Base-by-base conservation (phyloP, 2,113 vertebrate species). In the Seriola quinqueradiata region DNA sequence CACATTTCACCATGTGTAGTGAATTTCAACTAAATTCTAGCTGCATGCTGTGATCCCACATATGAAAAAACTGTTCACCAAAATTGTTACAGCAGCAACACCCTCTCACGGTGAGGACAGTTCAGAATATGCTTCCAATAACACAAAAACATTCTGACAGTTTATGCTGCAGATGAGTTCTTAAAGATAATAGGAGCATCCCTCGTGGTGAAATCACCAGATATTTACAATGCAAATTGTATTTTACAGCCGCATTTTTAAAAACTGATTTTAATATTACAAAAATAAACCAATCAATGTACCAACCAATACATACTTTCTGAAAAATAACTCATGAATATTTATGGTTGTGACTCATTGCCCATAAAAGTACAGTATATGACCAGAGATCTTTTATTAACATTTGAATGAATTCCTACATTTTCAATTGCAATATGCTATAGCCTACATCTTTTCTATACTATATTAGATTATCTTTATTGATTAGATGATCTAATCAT, bases 171-270 rank as follows among this genome's bases (percentile, higher is more conserved):
- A 82, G 48, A 54, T 52, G 0, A 42, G 21, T 59, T 19, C 14
- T 58, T 74, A 14, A 74, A 32, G 67, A 75, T 67, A 17, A 70
- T n/a, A 54, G 16, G 8, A 42, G 19, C n/a, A 46, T 46, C 21
- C 10, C 34, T 38, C 7, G 28, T 69, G 13, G 10, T 48, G 28
- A 60, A 85, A 40, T 48, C 9, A 14, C 9, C 23, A 61, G 36
- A 52, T 67, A 23, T 58, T 34, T 72, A 21, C 8, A 44, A 46
- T 50, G 48, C 17, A 50, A 50, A 16, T 16, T 48, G 14, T 12
- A 12, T 44, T 44, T 11, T 12, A 36, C 34, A 42, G 9, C 40
- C 8, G 2, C 2, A 42, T 42, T 42, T 42, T 42, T 10, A 42
- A 28, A 28, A 28, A 2, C 1, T 42, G 8, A 42, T 58, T 46